Evolutionary conservation across 2,888 invertebrate genomes (phyloP).

Genomic region (Apantesis nais): DNA sequence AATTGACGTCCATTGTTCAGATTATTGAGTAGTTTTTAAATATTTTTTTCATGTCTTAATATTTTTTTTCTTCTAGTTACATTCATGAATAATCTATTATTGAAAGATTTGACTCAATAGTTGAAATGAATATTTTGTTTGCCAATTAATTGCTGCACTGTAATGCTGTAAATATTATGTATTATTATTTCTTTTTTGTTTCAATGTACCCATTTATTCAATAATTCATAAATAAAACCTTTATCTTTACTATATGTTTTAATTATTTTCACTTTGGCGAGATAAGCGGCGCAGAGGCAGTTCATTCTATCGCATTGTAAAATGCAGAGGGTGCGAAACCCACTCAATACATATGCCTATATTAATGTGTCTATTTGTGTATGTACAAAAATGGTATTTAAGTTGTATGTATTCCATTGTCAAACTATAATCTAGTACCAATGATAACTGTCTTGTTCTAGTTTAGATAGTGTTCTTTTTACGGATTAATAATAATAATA

Average conservation of each 20-base stretch:
- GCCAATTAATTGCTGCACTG: neutral
- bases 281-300: too few relatives aligned
- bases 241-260: conserved; percentile 43
- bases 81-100: neutral
- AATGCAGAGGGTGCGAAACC: too few relatives aligned
- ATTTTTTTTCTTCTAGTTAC: neutral
- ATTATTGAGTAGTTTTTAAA: neutral
- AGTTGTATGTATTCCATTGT: too few relatives aligned
- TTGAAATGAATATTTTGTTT: neutral
- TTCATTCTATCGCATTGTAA: too few relatives aligned
- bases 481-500: too few relatives aligned
- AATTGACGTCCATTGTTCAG: neutral
- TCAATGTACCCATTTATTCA: conserved; percentile 46
- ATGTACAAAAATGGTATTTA: too few relatives aligned
- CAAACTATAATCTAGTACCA: too few relatives aligned
- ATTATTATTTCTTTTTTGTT: conserved; percentile 27
- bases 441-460: too few relatives aligned
- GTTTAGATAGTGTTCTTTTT: too few relatives aligned
- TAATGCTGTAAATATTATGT: neutral
- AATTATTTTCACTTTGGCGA: conserved; percentile 11
- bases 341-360: too few relatives aligned
- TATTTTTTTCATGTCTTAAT: neutral
- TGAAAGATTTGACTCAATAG: neutral
- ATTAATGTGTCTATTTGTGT: too few relatives aligned
- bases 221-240: conserved; percentile 54